Conservation (phyloP, 2,113 vertebrate species). For the Connochaetes taurinus region DNA sequence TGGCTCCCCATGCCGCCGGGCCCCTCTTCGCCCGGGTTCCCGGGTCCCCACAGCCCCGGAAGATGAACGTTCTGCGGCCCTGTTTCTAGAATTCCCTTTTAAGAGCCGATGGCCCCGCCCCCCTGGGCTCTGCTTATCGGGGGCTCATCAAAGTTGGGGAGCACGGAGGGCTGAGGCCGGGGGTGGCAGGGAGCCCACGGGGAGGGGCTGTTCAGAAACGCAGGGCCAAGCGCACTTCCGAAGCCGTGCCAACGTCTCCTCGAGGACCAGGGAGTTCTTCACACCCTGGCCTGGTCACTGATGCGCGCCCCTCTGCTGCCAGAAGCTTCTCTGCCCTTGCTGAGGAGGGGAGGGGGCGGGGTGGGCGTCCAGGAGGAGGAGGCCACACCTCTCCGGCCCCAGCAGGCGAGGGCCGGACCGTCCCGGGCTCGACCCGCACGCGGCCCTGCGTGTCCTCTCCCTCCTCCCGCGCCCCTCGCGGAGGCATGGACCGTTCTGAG, state of each 20-base stretch:
- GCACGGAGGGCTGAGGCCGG: not conserved
- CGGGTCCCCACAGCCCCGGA: rapidly evolving
- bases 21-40: not conserved
- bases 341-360: constrained; percentile 23
- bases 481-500: not conserved
- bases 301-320: not conserved
- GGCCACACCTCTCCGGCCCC: constrained; percentile 52
- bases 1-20: rapidly evolving
- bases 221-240: too few species aligned
- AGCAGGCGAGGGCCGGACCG: not conserved
- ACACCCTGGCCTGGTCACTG: not conserved
- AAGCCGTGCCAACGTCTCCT: not conserved
- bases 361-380: constrained; percentile 57
- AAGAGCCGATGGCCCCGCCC: rapidly evolving
- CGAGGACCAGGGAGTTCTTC: not conserved
- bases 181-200: not conserved
- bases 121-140: constrained; percentile 88
- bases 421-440: rapidly evolving
- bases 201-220: not conserved
- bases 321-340: not conserved
- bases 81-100: not conserved
- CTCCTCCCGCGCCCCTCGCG: not conserved
- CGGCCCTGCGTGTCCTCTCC: not conserved
- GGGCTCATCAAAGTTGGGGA: constrained; percentile 80
- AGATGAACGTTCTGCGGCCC: rapidly evolving